Conservation (phyloP, 2,888 invertebrate genomes). For the Syrphus vitripennis region DNA sequence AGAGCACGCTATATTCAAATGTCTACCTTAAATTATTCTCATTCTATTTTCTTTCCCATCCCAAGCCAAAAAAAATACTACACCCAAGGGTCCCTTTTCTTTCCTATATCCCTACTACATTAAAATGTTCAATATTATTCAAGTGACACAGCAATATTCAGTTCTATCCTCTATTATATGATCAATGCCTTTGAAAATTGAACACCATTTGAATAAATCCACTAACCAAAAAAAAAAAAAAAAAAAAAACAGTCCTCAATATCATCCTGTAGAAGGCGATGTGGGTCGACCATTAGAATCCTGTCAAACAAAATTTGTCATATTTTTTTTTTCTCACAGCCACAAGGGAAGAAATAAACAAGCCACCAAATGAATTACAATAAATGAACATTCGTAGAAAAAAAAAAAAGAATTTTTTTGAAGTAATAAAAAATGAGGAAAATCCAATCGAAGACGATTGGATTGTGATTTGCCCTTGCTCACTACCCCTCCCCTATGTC, state of each 20-base stretch:
- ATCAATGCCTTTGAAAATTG: constrained; percentile 23
- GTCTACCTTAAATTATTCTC: not conserved
- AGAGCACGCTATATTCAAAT: not conserved
- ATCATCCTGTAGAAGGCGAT: not conserved
- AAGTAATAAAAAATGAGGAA: constrained; percentile 22
- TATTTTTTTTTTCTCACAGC: constrained; percentile 29
- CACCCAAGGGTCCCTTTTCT: not conserved
- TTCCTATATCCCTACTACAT: not conserved
- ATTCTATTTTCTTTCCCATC: not conserved
- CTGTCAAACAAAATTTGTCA: constrained; percentile 40
- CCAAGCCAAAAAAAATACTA: not conserved
- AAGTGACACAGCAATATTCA: constrained; percentile 17
- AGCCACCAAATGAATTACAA: constrained; percentile 48
- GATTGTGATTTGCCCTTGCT: constrained; percentile 26
- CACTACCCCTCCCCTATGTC: not conserved
- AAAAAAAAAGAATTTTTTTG: not conserved
- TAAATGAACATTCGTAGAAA: constrained; percentile 8
- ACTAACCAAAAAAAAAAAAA: not conserved
- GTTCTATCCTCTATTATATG: not conserved
- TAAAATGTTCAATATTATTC: constrained; percentile 23
- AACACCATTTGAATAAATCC: constrained; percentile 52
- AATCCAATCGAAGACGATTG: constrained; percentile 55
- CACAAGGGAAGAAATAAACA: not conserved
- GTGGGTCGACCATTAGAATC: not conserved
- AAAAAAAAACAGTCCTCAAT: not conserved